A percentile compares a stretch with the other conserved stretches of the same genome.
Evolutionary conservation across 2,797 vertebrate genomes (phyloP).

Genomic region (Tauraco hartlaubi): DNA sequence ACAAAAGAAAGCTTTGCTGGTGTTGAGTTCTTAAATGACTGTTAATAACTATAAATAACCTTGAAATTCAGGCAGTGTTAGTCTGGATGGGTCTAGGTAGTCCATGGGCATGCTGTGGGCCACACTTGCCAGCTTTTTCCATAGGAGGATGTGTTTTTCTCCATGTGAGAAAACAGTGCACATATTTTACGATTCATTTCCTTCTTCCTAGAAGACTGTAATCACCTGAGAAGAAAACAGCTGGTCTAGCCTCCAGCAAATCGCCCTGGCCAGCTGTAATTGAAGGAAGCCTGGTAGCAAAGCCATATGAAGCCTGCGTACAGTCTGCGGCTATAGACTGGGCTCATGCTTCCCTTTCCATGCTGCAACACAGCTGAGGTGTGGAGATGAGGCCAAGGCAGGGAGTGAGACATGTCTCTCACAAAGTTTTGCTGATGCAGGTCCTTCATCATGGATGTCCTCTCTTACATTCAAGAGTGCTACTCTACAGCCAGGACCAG

Average conservation of each 20-base stretch:
- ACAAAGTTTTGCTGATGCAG: neutral
- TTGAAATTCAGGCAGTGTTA: neutral
- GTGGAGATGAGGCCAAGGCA: neutral
- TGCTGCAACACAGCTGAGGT: neutral
- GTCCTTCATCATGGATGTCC: neutral
- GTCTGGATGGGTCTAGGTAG: neutral
- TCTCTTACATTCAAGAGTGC: neutral
- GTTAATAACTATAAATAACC: neutral
- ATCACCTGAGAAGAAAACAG: neutral
- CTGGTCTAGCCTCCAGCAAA: neutral
- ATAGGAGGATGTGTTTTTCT: neutral
- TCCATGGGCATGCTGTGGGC: neutral
- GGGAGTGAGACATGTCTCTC: neutral
- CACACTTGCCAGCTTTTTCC: neutral
- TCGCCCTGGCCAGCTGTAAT: neutral
- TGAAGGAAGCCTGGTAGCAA: neutral
- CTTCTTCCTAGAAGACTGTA: neutral
- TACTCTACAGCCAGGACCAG: neutral
- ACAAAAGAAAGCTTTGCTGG: neutral
- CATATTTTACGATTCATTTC: neutral
- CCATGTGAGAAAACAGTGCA: neutral
- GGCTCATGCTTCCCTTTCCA: neutral
- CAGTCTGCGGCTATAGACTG: rapidly evolving
- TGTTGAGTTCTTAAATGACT: neutral
- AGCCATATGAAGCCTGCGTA: neutral